phyloP scores from a whole-genome alignment of 2,113 vertebrate genomes.

The Archocentrus centrarchus region DNA sequence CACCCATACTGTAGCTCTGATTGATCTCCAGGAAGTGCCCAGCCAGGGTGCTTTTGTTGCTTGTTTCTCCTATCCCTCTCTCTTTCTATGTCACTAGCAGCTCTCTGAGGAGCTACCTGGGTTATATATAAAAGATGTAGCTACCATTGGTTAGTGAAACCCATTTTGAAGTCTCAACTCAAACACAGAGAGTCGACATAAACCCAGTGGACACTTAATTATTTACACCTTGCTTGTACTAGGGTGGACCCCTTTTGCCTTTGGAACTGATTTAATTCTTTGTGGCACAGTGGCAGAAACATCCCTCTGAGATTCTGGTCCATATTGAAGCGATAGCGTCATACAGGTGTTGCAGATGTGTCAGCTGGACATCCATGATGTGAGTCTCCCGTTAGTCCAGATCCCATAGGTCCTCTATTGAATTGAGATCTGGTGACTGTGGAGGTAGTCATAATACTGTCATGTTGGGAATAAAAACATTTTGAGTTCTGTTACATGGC shows the following conservation, averaged over 20 bases:
- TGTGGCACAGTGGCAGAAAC: not conserved
- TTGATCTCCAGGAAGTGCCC: not conserved
- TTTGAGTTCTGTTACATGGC: too few relatives aligned
- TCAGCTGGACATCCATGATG: not conserved
- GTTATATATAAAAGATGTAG: not conserved
- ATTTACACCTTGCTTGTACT: not conserved
- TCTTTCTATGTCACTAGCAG: not conserved
- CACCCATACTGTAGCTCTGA: not conserved
- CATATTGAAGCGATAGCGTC: not conserved
- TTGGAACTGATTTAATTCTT: not conserved
- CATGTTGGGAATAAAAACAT: not conserved
- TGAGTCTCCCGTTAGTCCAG: not conserved
- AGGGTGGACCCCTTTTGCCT: not conserved
- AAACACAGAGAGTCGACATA: not conserved
- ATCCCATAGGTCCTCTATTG: not conserved
- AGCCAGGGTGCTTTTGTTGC: not conserved
- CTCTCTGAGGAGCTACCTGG: not conserved
- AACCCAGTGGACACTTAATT: not conserved
- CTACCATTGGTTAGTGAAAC: not conserved
- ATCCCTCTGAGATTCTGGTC: not conserved
- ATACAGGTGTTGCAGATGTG: not conserved
- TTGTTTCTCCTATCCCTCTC: not conserved
- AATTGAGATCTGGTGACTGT: not conserved
- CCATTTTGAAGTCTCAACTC: not conserved
- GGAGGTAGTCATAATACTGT: accelerated